Conservation (phyloP, 2,797 vertebrate species). For the Morelia viridis region DNA sequence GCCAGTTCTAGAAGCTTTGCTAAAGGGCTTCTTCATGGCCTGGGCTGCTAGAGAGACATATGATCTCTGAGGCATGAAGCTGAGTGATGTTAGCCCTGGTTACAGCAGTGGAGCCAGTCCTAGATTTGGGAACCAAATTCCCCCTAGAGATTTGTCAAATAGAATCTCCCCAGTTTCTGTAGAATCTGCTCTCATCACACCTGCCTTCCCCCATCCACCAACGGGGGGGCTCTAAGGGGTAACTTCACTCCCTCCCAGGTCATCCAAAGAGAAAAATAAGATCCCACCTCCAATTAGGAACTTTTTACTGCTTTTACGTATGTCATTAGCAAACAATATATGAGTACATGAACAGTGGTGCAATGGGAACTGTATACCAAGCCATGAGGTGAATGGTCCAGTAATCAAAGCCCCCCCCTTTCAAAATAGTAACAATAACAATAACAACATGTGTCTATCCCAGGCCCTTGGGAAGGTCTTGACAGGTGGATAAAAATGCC, state of each 20-base stretch:
- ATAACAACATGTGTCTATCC: too few species aligned
- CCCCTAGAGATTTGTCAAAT: neutral
- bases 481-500: too few species aligned
- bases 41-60: neutral
- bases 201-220: neutral
- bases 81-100: neutral
- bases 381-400: neutral
- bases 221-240: neutral
- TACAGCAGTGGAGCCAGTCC: neutral
- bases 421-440: neutral
- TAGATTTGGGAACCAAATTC: neutral
- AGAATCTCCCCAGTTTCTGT: neutral
- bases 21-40: neutral
- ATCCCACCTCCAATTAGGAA: neutral
- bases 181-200: neutral
- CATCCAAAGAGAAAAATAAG: neutral
- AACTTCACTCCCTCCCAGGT: neutral
- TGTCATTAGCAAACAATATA: neutral
- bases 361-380: neutral
- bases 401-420: neutral
- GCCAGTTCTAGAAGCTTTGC: neutral
- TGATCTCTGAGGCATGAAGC: neutral
- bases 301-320: neutral
- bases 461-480: too few species aligned
- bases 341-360: too few species aligned